A percentile compares a stretch with the other conserved stretches of the same genome.
Conservation (phyloP, 2,888 invertebrate genomes). For the Eremobia ochroleuca region DNA sequence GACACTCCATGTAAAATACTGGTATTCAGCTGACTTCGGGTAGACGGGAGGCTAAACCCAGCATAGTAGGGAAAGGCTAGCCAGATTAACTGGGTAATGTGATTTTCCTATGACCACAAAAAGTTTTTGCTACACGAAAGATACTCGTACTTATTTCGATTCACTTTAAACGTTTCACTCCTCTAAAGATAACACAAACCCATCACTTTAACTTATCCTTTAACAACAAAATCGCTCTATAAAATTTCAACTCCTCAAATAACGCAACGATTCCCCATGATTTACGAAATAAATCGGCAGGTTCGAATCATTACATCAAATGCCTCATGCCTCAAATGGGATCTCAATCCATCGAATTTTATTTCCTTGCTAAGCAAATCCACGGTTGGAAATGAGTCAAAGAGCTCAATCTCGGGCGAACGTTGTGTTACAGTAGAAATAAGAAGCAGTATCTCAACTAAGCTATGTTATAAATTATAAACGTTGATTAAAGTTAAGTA, state of each 20-base stretch:
- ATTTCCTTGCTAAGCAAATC: slow-evolving; percentile 56
- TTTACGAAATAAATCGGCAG: slow-evolving; percentile 28
- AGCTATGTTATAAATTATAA: not conserved
- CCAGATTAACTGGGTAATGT: not conserved
- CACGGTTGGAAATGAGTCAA: slow-evolving; percentile 53
- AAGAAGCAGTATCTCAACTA: slow-evolving; percentile 15
- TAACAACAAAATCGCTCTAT: not conserved
- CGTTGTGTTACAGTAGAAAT: slow-evolving; percentile 2
- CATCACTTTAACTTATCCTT: not conserved
- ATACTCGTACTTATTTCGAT: not conserved
- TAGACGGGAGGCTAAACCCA: not conserved
- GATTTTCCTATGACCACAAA: not conserved
- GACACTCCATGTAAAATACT: too few relatives aligned
- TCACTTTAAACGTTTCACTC: too few relatives aligned
- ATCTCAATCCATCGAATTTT: slow-evolving; percentile 37
- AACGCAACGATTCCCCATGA: not conserved
- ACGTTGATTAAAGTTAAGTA: not conserved
- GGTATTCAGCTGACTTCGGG: not conserved
- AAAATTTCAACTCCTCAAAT: slow-evolving; percentile 1
- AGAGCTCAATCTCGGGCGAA: slow-evolving; percentile 47
- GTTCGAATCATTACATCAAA: slow-evolving; percentile 33
- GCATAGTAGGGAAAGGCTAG: not conserved
- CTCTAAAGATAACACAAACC: not conserved
- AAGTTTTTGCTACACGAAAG: not conserved
- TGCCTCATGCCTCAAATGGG: slow-evolving; percentile 24